Evolutionary conservation across 2,797 vertebrate genomes (phyloP).

Genomic region (Vultur gryphus): DNA sequence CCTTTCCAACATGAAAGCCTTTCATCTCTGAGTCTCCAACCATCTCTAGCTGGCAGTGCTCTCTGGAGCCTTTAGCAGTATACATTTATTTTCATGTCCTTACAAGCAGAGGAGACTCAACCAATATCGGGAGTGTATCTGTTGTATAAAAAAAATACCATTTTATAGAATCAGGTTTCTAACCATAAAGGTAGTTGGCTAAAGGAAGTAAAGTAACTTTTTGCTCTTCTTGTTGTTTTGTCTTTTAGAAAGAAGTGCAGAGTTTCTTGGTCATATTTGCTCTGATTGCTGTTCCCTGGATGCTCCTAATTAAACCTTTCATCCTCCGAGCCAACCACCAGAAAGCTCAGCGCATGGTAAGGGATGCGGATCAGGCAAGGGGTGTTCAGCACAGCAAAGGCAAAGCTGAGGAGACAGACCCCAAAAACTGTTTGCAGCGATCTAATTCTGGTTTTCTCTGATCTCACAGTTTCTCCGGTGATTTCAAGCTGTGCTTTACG

Average conservation of each 20-base stretch:
- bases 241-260: slow-evolving; percentile 77
- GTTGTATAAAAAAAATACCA: background rate
- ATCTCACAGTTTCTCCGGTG: background rate
- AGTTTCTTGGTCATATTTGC: slow-evolving; percentile 79
- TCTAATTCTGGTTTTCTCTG: background rate
- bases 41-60: background rate
- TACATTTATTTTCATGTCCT: background rate
- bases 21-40: background rate
- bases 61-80: background rate
- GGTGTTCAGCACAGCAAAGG: background rate
- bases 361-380: background rate
- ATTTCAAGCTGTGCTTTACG: background rate
- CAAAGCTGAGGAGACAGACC: background rate
- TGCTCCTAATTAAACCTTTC: slow-evolving; percentile 82
- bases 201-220: background rate
- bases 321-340: slow-evolving; percentile 73
- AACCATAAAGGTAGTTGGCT: background rate
- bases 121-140: background rate
- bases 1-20: background rate
- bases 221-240: background rate
- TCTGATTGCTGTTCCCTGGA: slow-evolving; percentile 79
- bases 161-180: background rate
- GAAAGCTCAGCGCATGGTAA: slow-evolving; percentile 70
- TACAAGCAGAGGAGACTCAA: background rate
- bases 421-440: background rate